Evolutionary conservation across 1,140 invertebrate species (phyloP).

Genomic region (Drosophila subobscura): DNA sequence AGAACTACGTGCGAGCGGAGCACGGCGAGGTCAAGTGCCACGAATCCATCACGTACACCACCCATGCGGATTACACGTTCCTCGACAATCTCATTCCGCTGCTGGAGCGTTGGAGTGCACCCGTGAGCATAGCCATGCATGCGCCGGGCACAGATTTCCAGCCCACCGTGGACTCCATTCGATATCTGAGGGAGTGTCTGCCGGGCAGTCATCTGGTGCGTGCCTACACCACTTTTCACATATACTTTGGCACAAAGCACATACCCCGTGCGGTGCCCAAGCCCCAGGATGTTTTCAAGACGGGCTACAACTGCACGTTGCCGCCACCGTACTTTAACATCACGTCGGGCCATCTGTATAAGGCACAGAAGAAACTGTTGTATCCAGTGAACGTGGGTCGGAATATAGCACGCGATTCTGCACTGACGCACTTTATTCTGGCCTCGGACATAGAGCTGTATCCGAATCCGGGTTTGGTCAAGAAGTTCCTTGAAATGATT

Average conservation of each 20-base stretch:
- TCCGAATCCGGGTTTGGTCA: constrained; percentile 90
- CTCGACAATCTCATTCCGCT: constrained; percentile 94
- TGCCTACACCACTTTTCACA: constrained; percentile 92
- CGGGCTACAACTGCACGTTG: constrained; percentile 88
- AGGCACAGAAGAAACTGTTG: constrained; percentile 90
- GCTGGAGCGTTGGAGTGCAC: constrained; percentile 88
- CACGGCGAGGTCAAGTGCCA: constrained; percentile 88
- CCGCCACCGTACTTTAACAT: constrained; percentile 89
- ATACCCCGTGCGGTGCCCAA: constrained; percentile 90
- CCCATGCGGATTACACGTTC: constrained; percentile 95
- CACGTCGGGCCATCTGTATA: constrained; percentile 88
- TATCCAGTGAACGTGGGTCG: constrained; percentile 95
- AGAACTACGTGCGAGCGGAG: constrained; percentile 91
- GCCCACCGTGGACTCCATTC: constrained; percentile 87
- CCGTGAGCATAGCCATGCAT: constrained; percentile 90
- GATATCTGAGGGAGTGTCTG: constrained; percentile 88
- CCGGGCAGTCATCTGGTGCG: constrained; percentile 87
- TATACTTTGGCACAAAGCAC: constrained; percentile 93
- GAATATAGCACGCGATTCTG: constrained; percentile 92
- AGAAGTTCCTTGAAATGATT: constrained; percentile 92
- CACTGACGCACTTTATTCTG: constrained; percentile 92
- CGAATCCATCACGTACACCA: constrained; percentile 95
- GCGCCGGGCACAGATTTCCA: constrained; percentile 89
- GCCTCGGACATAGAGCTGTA: constrained; percentile 95
- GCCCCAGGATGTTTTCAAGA: constrained; percentile 86